These are phyloP conservation scores for Tuberolachnus salignus DNA, from an alignment of 2,888 invertebrate genomes.

Conservation along the genomic window DNA sequence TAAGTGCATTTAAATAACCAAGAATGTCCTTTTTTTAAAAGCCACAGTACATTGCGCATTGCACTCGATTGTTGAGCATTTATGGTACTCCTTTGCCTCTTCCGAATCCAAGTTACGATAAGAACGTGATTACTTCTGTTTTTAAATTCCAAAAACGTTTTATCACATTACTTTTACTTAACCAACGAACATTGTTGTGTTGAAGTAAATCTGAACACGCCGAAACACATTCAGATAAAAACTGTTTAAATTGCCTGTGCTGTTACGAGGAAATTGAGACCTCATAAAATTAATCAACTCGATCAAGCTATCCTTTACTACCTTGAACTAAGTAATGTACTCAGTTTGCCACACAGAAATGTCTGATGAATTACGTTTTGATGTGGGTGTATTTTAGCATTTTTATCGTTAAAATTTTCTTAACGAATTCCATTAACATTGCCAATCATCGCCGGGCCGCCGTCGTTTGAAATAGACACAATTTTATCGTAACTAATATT, in stretches of 20 bases:
- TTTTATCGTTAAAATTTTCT: conserved; percentile 16
- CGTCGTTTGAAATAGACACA: conserved; percentile 42
- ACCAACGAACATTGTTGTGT: conserved; percentile 24
- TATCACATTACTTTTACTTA: conserved; percentile 18
- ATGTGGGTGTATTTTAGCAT: conserved; percentile 4
- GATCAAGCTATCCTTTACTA: conserved; percentile 11
- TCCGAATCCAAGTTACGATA: not conserved
- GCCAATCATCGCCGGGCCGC: conserved; percentile 26
- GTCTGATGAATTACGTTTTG: conserved; percentile 33
- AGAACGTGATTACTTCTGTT: not conserved
- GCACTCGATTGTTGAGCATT: not conserved
- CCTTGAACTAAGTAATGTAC: conserved; percentile 8
- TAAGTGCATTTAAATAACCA: conserved; percentile 1
- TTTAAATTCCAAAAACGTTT: not conserved
- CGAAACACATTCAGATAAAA: conserved; percentile 31
- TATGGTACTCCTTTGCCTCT: not conserved
- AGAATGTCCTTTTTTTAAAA: conserved; percentile 9
- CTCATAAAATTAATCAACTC: conserved; percentile 30
- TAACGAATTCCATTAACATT: conserved; percentile 38
- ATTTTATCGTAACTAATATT: conserved; percentile 39
- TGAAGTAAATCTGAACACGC: conserved; percentile 26
- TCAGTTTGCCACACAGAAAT: conserved; percentile 24
- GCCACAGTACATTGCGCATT: not conserved
- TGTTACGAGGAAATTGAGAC: conserved; percentile 2
- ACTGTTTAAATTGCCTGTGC: conserved; percentile 21